Evolutionary conservation across 2,113 vertebrate genomes (phyloP), one percentile per base, ranked within the genome.

Genomic region (Cynoglossus semilaevis): DNA sequence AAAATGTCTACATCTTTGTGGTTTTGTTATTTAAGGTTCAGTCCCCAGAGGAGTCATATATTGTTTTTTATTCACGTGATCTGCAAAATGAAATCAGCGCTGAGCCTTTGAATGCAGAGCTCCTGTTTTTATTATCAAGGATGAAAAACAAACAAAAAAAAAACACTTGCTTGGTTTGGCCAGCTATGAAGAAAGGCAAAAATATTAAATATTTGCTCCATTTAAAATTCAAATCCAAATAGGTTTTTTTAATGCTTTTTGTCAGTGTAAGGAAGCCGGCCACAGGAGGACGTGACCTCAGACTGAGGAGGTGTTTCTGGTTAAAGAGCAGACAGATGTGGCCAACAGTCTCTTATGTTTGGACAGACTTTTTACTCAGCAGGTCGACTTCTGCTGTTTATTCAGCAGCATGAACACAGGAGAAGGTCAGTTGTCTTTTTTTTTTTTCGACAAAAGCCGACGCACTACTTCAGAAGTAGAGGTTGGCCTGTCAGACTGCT

Each of bases 341-440:
- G 60, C 17, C 42, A 63, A 13, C 9, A 12, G 15, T 15, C 14
- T 12, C 38, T 41, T 41, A 14, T 41, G 38, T 41, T 12, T n/a
- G 16, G 47, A 45, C 58, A 36, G 48, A 58, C 22, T 29, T 50
- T 46, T 5, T 13, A 3, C 1, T 15, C 53, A 5, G 44, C n/a
- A n/a, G 48, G 50, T 62, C 7, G 18, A 6, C 11, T 62, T 52
- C 19, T 37, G 6, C 45, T 58, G 42, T 63, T 76, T 64, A 67
- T 52, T 70, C 46, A 37, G 42, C 53, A 51, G 49, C 17, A 48
- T 19, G 16, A 72, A 50, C 56, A 14, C 34, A 59, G 51, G 29
- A 60, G 53, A 70, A 58, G 59, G 59, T 58, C 61, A 50, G 59
- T 64, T 57, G 46, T 10, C 8, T 45, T 19, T 49, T 47, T 29